phyloP scores from a whole-genome alignment of 2,797 vertebrate species.

The Limosa lapponica region DNA sequence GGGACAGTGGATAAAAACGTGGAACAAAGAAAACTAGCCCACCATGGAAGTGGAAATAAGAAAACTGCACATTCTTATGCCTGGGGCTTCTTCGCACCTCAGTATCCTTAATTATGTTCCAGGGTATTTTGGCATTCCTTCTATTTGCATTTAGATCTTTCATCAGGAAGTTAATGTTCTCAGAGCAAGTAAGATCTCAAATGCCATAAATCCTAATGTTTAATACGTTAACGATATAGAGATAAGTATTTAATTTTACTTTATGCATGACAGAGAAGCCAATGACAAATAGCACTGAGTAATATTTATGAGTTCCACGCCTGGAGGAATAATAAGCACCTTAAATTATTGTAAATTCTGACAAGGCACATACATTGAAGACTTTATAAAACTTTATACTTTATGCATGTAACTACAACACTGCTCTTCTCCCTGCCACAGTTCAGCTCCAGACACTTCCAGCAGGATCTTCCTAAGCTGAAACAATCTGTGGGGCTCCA shows the following conservation, averaged over 20 bases:
- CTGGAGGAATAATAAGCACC: constrained; percentile 52
- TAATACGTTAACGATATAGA: constrained; percentile 64
- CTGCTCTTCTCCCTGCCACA: not conserved
- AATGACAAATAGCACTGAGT: constrained; percentile 65
- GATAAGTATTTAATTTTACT: constrained; percentile 71
- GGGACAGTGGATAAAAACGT: not conserved
- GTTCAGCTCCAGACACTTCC: not conserved
- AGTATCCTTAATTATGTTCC: constrained; percentile 57
- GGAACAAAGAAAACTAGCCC: constrained; percentile 28
- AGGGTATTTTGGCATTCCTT: constrained; percentile 34
- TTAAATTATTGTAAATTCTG: constrained; percentile 69
- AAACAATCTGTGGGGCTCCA: not conserved
- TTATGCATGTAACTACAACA: not conserved
- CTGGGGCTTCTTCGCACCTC: constrained; percentile 49
- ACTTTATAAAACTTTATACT: constrained; percentile 57
- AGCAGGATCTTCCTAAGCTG: not conserved
- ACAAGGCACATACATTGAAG: constrained; percentile 48
- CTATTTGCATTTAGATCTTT: constrained; percentile 63
- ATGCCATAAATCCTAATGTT: constrained; percentile 65
- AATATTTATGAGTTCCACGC: constrained; percentile 69
- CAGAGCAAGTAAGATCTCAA: constrained; percentile 56
- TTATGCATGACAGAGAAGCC: constrained; percentile 67
- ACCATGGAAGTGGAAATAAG: constrained; percentile 40
- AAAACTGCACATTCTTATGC: constrained; percentile 20
- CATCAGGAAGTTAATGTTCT: constrained; percentile 65